Evolutionary conservation across 2,113 vertebrate species (phyloP), one percentile per base, ranked within the genome.

Genomic region (Anser brachyrhynchus): DNA sequence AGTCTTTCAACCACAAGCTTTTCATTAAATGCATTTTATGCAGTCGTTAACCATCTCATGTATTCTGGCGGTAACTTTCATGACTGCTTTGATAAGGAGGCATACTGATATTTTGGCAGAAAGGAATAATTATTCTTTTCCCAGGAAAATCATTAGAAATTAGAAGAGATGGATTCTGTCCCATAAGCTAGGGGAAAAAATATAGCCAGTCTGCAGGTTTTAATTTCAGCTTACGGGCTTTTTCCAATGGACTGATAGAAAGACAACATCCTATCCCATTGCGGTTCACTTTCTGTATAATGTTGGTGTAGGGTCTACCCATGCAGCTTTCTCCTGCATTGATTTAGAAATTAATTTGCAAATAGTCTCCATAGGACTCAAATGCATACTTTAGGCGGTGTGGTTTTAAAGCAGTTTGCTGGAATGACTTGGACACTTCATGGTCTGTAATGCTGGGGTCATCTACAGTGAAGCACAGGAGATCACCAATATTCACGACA

Each of bases 401-500:
- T 77, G 81, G 76, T 44, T 91, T 95, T 94, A 73, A 94, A 96
- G 52, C 67, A 78, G 87, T 82, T 95, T 95, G 78, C 59, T 89
- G 84, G 75, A 94, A 89, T 51, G 61, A 81, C 65, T 87, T 55
- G 67, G 90, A 55, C 3, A 4, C 51, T 96, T 83, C 77, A 87
- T 73, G 67, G 87, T 95, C 91, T 96, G 46, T 79, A 76, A 88
- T 85, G 41, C 75, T 67, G 41, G 33, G 61, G 69, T 43, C 69
- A n/a, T 93, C 95, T 93, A 64, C 71, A 69, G 70, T 79, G 93
- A 78, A 84, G 70, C 91, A 73, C 61, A 91, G 72, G 65, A 81
- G 84, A 71, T 85, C 84, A 92, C 91, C 71, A 91, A 59, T 93
- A 95, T 93, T 95, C 89, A 94, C 82, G 87, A 94, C 66, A 83